These are phyloP conservation scores for Chrysochloris asiatica DNA, from an alignment of 2,113 vertebrate genomes.

Conservation along the genomic window DNA sequence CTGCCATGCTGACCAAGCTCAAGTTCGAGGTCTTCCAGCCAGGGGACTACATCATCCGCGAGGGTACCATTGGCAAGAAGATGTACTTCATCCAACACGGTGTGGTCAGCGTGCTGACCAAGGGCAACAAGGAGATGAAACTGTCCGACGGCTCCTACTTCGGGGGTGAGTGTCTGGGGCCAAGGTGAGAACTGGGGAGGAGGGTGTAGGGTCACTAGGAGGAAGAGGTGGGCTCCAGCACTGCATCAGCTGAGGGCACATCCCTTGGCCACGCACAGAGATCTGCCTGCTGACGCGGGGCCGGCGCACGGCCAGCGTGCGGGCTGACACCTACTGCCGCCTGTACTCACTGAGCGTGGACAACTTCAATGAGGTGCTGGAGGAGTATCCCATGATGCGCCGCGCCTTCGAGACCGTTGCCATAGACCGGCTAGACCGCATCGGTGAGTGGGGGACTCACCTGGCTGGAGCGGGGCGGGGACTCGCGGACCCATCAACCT, in stretches of 20 bases:
- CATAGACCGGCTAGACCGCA: slow-evolving; percentile 97
- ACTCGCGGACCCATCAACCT: no score
- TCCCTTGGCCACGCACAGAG: slow-evolving; percentile 84
- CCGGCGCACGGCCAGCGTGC: slow-evolving; percentile 95
- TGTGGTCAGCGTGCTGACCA: slow-evolving; percentile 92
- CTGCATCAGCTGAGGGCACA: not conserved
- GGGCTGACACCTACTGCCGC: slow-evolving; percentile 96
- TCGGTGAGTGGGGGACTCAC: slow-evolving; percentile 86
- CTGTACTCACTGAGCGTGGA: slow-evolving; percentile 97
- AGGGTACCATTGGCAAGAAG: slow-evolving; percentile 98
- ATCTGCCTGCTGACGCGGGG: slow-evolving; percentile 97
- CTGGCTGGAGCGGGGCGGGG: no score
- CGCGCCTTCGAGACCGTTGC: slow-evolving; percentile 97
- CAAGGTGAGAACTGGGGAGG: not conserved
- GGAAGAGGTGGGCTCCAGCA: no score
- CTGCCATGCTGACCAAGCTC: slow-evolving; percentile 97
- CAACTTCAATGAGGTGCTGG: slow-evolving; percentile 98
- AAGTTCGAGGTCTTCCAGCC: slow-evolving; percentile 99
- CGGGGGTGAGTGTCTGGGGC: slow-evolving; percentile 86
- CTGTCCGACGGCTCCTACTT: slow-evolving; percentile 97
- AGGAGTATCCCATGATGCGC: slow-evolving; percentile 99
- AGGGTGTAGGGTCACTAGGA: not conserved
- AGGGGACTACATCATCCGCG: slow-evolving; percentile 93
- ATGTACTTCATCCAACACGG: slow-evolving; percentile 99
- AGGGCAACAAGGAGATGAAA: slow-evolving; percentile 94